Percentiles rank a stretch among this genome's conserved stretches.
Conservation (phyloP, 2,113 vertebrate genomes). For the Sarotherodon lohbergeri region DNA sequence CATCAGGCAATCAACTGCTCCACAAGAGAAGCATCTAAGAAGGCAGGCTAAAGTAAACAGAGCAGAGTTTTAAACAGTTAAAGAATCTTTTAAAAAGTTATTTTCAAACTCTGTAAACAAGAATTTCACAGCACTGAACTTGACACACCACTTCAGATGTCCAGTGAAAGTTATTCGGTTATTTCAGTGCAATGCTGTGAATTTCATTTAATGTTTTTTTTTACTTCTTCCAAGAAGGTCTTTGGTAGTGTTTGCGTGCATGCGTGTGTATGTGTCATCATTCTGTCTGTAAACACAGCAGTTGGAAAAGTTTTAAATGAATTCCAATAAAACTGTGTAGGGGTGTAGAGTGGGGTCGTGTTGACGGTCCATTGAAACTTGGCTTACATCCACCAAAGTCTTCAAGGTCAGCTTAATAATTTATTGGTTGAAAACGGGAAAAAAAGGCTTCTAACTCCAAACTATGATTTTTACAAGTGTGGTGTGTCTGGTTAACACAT, state of each 20-base stretch:
- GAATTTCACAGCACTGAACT: not conserved
- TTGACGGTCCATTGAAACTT: not conserved
- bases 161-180: not conserved
- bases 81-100: accelerated
- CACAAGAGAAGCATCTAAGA: not conserved
- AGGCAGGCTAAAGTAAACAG: not conserved
- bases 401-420: not conserved
- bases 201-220: not conserved
- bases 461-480: not conserved
- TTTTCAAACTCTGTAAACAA: not conserved
- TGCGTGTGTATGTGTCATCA: no score
- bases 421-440: accelerated
- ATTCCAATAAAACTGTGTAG: not conserved
- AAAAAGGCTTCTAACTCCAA: accelerated
- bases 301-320: not conserved
- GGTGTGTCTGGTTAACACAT: not conserved
- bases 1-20: not conserved
- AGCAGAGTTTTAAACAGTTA: not conserved
- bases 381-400: not conserved
- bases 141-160: not conserved
- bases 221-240: not conserved
- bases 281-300: no score
- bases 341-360: not conserved
- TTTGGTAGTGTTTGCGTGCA: not conserved
- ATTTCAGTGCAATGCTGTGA: not conserved